Percentiles rank a stretch among this genome's conserved stretches.
Evolutionary conservation across 2,888 invertebrate genomes (phyloP).

Genomic region (Drosophila putrida): DNA sequence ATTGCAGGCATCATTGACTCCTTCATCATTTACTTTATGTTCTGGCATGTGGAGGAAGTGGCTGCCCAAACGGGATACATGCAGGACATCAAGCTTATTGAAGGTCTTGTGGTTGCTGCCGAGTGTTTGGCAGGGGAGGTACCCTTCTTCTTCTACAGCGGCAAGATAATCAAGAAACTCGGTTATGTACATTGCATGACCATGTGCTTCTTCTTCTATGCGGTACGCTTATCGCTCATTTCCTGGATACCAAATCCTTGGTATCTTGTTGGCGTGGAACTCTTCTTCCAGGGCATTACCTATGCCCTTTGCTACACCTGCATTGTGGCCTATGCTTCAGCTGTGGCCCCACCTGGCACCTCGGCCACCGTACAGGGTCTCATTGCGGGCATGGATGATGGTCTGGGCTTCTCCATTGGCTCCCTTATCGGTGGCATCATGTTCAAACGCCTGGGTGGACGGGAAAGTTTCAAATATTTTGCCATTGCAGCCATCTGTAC

Average conservation of each 20-base stretch:
- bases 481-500: conserved; percentile 81
- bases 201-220: conserved; percentile 91
- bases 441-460: conserved; percentile 89
- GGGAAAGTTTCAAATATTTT: conserved; percentile 86
- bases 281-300: conserved; percentile 93
- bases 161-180: conserved; percentile 91
- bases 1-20: conserved; percentile 92
- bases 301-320: conserved; percentile 94
- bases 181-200: conserved; percentile 93
- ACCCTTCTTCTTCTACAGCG: conserved; percentile 90
- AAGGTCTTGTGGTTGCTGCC: conserved; percentile 92
- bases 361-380: conserved; percentile 94
- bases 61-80: conserved; percentile 88
- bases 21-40: conserved; percentile 93
- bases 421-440: conserved; percentile 90
- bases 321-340: conserved; percentile 90
- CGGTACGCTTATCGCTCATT: conserved; percentile 90
- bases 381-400: conserved; percentile 95
- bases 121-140: conserved; percentile 93
- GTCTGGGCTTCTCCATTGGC: conserved; percentile 92
- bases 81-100: conserved; percentile 90
- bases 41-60: conserved; percentile 93
- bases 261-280: conserved; percentile 93
- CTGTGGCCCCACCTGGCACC: conserved; percentile 90
- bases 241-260: conserved; percentile 92